phyloP scores from a whole-genome alignment of 2,888 invertebrate genomes.

The Hydropsyche betteni region DNA sequence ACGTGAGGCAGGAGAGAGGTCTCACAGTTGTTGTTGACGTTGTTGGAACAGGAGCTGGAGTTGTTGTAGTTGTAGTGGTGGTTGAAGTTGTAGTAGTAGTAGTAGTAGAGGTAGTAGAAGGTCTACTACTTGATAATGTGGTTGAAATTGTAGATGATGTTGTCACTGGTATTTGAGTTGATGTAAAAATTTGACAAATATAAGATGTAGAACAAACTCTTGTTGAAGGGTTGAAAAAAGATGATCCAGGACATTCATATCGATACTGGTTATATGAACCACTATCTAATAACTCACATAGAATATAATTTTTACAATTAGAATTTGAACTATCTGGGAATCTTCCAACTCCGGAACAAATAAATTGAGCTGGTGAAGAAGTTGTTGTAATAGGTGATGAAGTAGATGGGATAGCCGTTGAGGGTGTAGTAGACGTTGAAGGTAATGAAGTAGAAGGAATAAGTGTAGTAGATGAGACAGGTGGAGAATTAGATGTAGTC shows the following conservation, averaged over 20 bases:
- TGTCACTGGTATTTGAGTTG: background rate
- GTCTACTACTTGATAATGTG: background rate
- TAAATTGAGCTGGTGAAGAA: background rate
- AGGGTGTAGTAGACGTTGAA: constrained; percentile 1
- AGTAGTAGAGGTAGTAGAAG: constrained; percentile 7
- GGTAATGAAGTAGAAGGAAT: background rate
- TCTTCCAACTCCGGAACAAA: constrained; percentile 34
- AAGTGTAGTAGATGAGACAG: background rate
- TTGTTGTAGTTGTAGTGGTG: constrained; percentile 10
- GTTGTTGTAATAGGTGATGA: constrained; percentile 22
- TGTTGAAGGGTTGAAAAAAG: constrained; percentile 23
- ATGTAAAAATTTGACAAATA: constrained; percentile 53
- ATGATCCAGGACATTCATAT: constrained; percentile 38
- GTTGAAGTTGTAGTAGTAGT: constrained; percentile 7
- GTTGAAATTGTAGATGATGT: constrained; percentile 4
- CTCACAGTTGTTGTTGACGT: constrained; percentile 27
- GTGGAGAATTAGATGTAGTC: background rate
- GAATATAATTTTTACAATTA: constrained; percentile 40
- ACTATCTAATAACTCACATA: constrained; percentile 20
- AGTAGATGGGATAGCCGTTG: background rate
- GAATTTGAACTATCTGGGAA: constrained; percentile 32
- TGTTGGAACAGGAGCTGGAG: background rate
- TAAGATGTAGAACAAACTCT: constrained; percentile 58
- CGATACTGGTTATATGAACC: constrained; percentile 3
- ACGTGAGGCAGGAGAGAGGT: constrained; percentile 16